phyloP scores from a whole-genome alignment of 2,797 vertebrate species.

The Dicrostonyx torquatus region DNA sequence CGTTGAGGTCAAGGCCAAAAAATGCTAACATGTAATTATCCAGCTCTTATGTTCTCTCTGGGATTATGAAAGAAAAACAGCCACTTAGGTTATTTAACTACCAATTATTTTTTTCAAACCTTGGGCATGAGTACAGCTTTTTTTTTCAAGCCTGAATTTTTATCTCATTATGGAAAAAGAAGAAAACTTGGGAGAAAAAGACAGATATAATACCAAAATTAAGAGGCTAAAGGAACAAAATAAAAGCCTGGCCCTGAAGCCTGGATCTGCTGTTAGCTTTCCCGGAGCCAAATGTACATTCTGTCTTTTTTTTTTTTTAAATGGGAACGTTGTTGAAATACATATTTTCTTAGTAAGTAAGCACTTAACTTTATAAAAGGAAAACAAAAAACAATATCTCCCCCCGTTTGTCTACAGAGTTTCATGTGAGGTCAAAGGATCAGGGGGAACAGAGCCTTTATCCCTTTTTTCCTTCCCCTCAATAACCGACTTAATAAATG shows the following conservation, averaged over 20 bases:
- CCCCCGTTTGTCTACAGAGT: not conserved
- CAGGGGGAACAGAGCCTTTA: not conserved
- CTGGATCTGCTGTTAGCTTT: not conserved
- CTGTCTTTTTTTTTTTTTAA: not conserved
- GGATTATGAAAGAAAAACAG: not conserved
- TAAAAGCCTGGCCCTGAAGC: not conserved
- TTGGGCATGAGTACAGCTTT: not conserved
- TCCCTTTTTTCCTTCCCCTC: too few species aligned
- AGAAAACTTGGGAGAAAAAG: not conserved
- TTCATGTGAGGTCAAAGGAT: not conserved
- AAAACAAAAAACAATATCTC: slow-evolving; percentile 20
- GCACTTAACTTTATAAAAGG: slow-evolving; percentile 22
- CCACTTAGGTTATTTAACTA: not conserved
- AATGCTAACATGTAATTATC: not conserved
- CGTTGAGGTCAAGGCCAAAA: not conserved
- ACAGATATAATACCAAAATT: not conserved
- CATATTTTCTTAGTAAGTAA: slow-evolving; percentile 5
- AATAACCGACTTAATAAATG: too few species aligned
- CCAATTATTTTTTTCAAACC: slow-evolving; percentile 47
- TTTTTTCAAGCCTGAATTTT: not conserved
- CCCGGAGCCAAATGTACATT: not conserved
- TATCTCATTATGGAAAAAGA: slow-evolving; percentile 13
- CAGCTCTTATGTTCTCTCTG: not conserved
- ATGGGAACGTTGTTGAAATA: not conserved
- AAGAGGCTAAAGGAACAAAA: not conserved